Evolutionary conservation across 1,140 invertebrate species (phyloP).

Genomic region (Hyles euphorbiae): DNA sequence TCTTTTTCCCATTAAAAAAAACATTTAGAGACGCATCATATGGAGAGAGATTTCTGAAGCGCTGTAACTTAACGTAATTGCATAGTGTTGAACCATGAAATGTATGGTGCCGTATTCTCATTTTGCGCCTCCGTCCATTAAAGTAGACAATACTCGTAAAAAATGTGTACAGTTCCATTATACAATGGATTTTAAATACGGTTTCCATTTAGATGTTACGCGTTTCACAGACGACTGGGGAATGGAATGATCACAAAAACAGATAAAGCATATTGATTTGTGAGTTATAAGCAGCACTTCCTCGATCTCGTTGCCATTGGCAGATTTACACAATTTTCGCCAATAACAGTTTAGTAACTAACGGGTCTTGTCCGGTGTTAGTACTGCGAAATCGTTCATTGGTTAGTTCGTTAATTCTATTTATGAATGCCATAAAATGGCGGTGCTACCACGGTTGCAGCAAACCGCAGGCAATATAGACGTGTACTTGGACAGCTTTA

Average conservation of each 20-base stretch:
- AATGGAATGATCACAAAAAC: conserved; percentile 33
- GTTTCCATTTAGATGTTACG: conserved; percentile 22
- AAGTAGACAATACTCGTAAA: not conserved
- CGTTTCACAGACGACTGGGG: conserved; percentile 37
- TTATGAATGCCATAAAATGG: conserved; percentile 37
- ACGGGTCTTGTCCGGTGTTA: not conserved
- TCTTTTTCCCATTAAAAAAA: no score
- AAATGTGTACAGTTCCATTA: no score
- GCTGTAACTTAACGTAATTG: not conserved
- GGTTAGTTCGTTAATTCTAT: conserved; percentile 34
- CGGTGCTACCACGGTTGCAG: conserved; percentile 17
- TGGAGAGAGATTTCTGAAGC: no score
- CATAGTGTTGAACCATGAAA: no score
- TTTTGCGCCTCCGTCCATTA: not conserved
- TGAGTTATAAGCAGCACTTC: conserved; percentile 57
- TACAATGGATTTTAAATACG: no score
- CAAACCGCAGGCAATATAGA: conserved; percentile 20
- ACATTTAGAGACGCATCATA: no score
- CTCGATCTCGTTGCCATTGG: conserved; percentile 34
- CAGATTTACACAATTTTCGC: conserved; percentile 45
- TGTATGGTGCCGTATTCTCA: no score
- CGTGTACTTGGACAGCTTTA: conserved; percentile 30
- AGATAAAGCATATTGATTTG: conserved; percentile 60
- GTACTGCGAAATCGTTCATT: conserved; percentile 11
- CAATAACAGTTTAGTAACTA: not conserved